phyloP scores from a whole-genome alignment of 1,140 invertebrate species.

The Calosoma granatense region DNA sequence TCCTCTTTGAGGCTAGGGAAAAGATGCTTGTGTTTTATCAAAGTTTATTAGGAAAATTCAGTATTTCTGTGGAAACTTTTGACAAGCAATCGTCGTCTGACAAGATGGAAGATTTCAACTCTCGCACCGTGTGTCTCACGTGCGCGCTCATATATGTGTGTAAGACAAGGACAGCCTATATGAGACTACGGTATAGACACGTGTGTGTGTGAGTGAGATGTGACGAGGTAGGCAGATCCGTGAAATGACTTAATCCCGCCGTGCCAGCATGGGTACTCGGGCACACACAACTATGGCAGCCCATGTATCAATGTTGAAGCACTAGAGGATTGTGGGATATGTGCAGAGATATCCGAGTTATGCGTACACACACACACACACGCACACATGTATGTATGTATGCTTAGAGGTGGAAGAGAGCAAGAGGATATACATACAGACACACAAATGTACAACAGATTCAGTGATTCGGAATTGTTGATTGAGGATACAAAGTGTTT shows the following conservation, averaged over 20 bases:
- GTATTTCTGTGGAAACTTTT: neutral
- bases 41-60: too few relatives aligned
- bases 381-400: neutral
- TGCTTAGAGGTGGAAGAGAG: too few relatives aligned
- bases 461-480: too few relatives aligned
- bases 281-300: neutral
- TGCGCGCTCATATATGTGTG: too few relatives aligned
- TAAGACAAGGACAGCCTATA: neutral
- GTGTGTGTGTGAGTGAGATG: neutral
- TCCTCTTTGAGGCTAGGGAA: too few relatives aligned
- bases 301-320: constrained; percentile 1
- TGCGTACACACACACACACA: neutral
- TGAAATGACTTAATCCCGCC: constrained; percentile 8
- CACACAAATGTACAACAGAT: too few relatives aligned
- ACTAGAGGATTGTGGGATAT: constrained; percentile 2
- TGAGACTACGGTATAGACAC: neutral
- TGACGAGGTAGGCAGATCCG: constrained; percentile 3
- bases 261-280: constrained; percentile 2
- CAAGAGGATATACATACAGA: too few relatives aligned
- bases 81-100: neutral
- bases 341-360: constrained; percentile 1
- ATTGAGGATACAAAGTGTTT: too few relatives aligned
- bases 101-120: constrained; percentile 3
- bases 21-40: too few relatives aligned
- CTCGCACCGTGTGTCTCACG: neutral